Evolutionary conservation across 1,140 invertebrate species (phyloP).

Genomic region (Drosophila willistoni): DNA sequence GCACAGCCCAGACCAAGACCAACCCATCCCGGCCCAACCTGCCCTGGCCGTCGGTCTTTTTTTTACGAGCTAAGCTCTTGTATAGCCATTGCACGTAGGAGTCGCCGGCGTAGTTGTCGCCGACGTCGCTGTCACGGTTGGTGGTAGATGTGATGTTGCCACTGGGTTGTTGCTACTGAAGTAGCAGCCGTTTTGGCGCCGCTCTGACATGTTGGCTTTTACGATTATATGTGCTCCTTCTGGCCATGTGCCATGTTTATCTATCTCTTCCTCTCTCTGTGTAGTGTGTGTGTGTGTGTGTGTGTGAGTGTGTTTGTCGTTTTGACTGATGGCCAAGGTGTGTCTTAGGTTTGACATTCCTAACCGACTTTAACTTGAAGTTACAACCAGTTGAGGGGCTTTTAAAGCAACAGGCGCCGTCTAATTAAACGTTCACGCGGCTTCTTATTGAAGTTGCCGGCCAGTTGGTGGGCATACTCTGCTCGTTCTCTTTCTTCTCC

Average conservation of each 20-base stretch:
- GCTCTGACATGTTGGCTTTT: slow-evolving; percentile 57
- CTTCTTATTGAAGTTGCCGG: slow-evolving; percentile 48
- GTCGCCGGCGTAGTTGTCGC: slow-evolving; percentile 50
- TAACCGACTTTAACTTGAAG: slow-evolving; percentile 1
- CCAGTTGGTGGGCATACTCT: slow-evolving; percentile 9
- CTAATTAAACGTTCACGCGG: slow-evolving; percentile 74
- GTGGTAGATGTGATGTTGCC: slow-evolving; percentile 45
- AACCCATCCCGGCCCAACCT: slow-evolving; percentile 1
- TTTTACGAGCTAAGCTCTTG: slow-evolving; percentile 75
- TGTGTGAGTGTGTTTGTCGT: slow-evolving; percentile 28
- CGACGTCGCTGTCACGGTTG: slow-evolving; percentile 67
- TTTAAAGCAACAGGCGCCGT: slow-evolving; percentile 57
- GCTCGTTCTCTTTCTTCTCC: neutral
- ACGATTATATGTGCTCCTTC: slow-evolving; percentile 46
- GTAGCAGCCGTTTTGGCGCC: slow-evolving; percentile 66
- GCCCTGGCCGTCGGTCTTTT: slow-evolving; percentile 50
- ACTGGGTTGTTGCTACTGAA: slow-evolving; percentile 51
- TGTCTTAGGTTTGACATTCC: slow-evolving; percentile 69
- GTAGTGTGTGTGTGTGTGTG: slow-evolving; percentile 1
- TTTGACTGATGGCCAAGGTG: slow-evolving; percentile 69
- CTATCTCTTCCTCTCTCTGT: neutral
- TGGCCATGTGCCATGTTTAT: neutral
- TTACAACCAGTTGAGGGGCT: slow-evolving; percentile 65
- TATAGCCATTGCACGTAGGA: slow-evolving; percentile 72
- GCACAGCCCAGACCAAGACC: slow-evolving; percentile 11